phyloP scores from a whole-genome alignment of 1,140 invertebrate genomes.

The Pogonognathellus flavescens region DNA sequence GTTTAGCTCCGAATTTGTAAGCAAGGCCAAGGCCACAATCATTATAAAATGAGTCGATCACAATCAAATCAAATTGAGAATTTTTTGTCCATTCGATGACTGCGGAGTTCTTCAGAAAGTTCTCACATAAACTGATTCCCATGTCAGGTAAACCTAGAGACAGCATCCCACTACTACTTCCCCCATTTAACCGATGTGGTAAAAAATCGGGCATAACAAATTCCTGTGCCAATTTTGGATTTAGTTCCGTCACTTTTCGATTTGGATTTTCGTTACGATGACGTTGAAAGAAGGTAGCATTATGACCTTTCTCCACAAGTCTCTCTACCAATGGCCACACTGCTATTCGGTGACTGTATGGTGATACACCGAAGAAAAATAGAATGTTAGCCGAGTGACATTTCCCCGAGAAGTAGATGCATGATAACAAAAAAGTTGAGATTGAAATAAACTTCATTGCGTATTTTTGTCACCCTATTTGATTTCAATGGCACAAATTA shows the following conservation, averaged over 20 bases:
- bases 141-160: not conserved
- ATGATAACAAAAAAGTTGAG: too few relatives aligned
- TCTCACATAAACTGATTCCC: not conserved
- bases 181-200: not conserved
- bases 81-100: not conserved
- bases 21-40: slow-evolving; percentile 64
- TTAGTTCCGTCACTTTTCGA: slow-evolving; percentile 54
- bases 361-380: slow-evolving; percentile 55
- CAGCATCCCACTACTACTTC: not conserved
- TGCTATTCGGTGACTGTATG: slow-evolving; percentile 56
- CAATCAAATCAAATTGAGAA: slow-evolving; percentile 67
- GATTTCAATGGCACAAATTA: too few relatives aligned
- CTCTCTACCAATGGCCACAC: slow-evolving; percentile 56
- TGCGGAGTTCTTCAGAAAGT: not conserved
- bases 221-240: slow-evolving; percentile 26
- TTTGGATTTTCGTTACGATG: slow-evolving; percentile 36
- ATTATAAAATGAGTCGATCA: slow-evolving; percentile 68
- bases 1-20: slow-evolving; percentile 53
- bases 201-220: not conserved
- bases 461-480: too few relatives aligned
- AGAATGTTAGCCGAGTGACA: slow-evolving; percentile 52
- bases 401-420: too few relatives aligned
- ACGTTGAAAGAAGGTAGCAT: slow-evolving; percentile 59
- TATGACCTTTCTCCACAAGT: slow-evolving; percentile 57
- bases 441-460: too few relatives aligned